Percentiles rank a stretch among this genome's conserved stretches.
These are phyloP conservation scores for Trichogramma dendrolimi DNA, from an alignment of 2,888 invertebrate genomes.

Conservation along the genomic window DNA sequence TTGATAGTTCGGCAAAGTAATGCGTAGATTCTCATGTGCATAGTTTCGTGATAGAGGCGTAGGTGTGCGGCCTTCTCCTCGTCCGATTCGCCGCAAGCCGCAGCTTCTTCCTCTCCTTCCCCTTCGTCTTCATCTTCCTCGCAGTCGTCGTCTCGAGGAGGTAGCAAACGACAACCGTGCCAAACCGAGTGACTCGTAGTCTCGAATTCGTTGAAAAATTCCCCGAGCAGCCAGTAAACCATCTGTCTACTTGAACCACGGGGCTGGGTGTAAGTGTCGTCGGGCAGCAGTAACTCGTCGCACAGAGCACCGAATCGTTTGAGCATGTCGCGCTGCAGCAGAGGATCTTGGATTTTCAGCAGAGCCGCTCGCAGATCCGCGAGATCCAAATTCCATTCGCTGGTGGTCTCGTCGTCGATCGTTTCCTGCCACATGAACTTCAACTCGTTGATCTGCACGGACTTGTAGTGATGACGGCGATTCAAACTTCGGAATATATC, in stretches of 20 bases:
- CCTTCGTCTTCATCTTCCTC: neutral
- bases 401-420: neutral
- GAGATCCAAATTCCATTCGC: slow-evolving; percentile 37
- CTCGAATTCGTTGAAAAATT: slow-evolving; percentile 37
- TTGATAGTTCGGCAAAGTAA: slow-evolving; percentile 32
- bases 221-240: slow-evolving; percentile 34
- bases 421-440: slow-evolving; percentile 28
- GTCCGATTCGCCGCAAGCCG: neutral
- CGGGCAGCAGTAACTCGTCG: neutral
- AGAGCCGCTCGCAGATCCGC: slow-evolving; percentile 33
- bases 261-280: neutral
- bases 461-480: slow-evolving; percentile 34
- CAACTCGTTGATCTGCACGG: slow-evolving; percentile 30
- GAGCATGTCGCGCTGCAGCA: neutral
- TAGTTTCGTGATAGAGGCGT: slow-evolving; percentile 33
- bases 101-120: neutral
- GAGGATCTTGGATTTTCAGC: slow-evolving; percentile 26
- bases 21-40: slow-evolving; percentile 35
- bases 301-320: slow-evolving; percentile 11
- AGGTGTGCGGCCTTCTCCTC: neutral
- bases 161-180: slow-evolving; percentile 1
- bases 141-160: no score
- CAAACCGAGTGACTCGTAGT: slow-evolving; percentile 30
- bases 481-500: slow-evolving; percentile 38
- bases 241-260: neutral